phyloP scores from a whole-genome alignment of 2,113 vertebrate species.

The Bucco capensis region DNA sequence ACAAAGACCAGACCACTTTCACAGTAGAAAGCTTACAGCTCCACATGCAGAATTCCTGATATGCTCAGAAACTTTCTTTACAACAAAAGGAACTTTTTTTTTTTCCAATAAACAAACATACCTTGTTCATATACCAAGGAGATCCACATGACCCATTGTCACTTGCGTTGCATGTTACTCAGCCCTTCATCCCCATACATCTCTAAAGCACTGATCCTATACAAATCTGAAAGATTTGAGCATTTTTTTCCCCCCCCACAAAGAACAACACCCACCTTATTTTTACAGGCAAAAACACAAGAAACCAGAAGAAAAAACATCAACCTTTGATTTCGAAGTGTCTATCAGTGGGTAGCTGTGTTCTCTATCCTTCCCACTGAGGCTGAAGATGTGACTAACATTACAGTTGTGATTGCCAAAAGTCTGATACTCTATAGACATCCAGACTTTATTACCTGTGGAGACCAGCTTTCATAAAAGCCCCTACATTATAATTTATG shows the following conservation, averaged over 20 bases:
- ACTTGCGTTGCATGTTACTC: not conserved
- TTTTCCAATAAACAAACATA: not conserved
- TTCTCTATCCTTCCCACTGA: not conserved
- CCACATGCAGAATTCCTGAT: not conserved
- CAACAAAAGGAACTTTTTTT: not conserved
- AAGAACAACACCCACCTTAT: not conserved
- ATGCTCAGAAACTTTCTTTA: not conserved
- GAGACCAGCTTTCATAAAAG: not conserved
- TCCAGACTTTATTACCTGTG: not conserved
- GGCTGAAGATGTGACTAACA: not conserved
- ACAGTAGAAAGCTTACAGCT: not conserved
- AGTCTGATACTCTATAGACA: not conserved
- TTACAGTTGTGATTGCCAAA: not conserved
- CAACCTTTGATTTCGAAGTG: not conserved
- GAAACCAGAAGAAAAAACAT: not conserved
- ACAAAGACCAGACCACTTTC: not conserved
- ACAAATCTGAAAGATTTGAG: not conserved
- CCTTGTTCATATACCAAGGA: not conserved
- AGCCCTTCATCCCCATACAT: not conserved
- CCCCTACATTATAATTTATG: not conserved
- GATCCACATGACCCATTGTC: not conserved
- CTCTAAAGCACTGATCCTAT: not conserved
- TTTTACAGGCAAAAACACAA: not conserved
- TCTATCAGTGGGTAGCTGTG: not conserved
- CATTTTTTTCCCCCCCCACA: too few species aligned